Evolutionary conservation across 2,888 invertebrate species (phyloP), one percentile per base, ranked within the genome.

Genomic region (Mimas tiliae): DNA sequence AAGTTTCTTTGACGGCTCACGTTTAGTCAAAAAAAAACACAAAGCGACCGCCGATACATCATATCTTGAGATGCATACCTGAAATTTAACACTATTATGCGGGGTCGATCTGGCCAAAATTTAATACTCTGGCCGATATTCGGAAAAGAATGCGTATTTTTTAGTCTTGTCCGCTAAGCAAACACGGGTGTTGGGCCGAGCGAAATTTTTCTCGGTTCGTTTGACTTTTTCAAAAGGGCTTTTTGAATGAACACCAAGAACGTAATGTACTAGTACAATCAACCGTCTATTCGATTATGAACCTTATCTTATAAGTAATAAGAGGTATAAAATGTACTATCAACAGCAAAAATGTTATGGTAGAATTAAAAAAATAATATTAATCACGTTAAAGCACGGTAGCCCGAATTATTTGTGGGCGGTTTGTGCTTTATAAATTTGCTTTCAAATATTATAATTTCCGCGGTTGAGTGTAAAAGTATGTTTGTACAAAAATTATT

Each of bases 71-170:
- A 84, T 85, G 75, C 81, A 86, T 89, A 80, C 83, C 84, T 78
- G 93, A 92, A 91, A 93, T 90, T 90, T 88, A 92, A 92, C 90
- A 90, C 92, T 86, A 88, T 89, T 90, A 88, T 90, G 78, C 84
- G 77, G 83, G 77, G 70, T 78, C 74, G 79, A 82, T 82, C 74
- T 84, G 82, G 85, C 81, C 82, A 85, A 84, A 81, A 85, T 27
- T 27, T 27, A 79, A 89, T 76, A 86, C 83, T 4, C 27, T 27
- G 84, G 78, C 71, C 74, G 79, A 78, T 83, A 83, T 81, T 78
- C 75, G 79, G 77, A 71, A 73, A 79, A 77, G 80, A 80, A 81
- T 79, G 80, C 79, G 75, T 71, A 79, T 75, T 82, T 82, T 79
- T 81, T 82, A 81, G 80, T 77, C 83, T 78, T 87, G 91, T 89